phyloP scores from a whole-genome alignment of 2,797 vertebrate species.

The Gallinago stenura region DNA sequence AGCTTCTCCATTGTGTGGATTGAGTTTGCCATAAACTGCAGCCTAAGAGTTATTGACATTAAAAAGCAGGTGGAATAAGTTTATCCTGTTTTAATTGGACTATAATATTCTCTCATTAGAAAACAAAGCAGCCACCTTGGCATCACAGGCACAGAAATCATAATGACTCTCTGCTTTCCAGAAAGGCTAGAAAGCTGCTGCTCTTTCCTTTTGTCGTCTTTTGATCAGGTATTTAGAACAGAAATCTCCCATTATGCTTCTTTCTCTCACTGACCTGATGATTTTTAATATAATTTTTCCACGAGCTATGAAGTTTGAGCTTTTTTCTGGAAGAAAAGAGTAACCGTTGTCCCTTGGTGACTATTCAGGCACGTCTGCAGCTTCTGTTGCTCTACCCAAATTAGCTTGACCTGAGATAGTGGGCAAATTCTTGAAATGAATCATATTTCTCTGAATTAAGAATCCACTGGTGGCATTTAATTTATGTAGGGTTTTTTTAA shows the following conservation, averaged over 20 bases:
- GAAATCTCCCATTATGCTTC: conserved; percentile 35
- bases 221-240: conserved; percentile 34
- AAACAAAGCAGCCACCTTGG: conserved; percentile 55
- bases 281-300: conserved; percentile 47
- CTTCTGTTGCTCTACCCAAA: not conserved
- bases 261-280: conserved; percentile 26
- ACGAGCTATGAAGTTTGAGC: conserved; percentile 23
- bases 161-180: conserved; percentile 21
- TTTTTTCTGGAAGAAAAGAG: conserved; percentile 21
- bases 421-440: conserved; percentile 33
- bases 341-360: conserved; percentile 2
- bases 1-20: not conserved
- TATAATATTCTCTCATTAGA: conserved; percentile 65
- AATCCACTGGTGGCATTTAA: not conserved
- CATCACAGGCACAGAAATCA: conserved; percentile 48
- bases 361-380: not conserved
- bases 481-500: not conserved
- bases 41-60: conserved; percentile 36
- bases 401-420: not conserved
- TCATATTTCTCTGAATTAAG: not conserved
- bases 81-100: conserved; percentile 71
- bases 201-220: not conserved
- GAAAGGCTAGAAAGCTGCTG: conserved; percentile 5
- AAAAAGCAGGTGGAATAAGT: conserved; percentile 61
- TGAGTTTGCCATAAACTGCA: conserved; percentile 26